Evolutionary conservation across 2,888 invertebrate species (phyloP), one percentile per base, ranked within the genome.

Genomic region (Myathropa florea): DNA sequence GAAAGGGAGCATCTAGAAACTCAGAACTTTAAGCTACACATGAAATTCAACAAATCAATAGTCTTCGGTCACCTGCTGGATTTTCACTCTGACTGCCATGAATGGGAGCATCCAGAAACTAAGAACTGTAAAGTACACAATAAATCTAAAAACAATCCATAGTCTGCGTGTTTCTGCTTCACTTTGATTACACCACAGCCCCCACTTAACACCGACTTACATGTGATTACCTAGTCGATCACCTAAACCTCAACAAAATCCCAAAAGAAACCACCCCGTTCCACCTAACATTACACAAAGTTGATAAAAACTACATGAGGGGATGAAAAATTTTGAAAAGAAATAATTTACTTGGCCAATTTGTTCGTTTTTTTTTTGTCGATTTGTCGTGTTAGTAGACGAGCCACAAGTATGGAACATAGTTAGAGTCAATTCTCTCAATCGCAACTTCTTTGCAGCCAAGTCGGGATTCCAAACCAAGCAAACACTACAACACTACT

Each of bases 401-500:
- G 67, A 61, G 53, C 67, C 53, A 76, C 67, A 67, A 60, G 12
- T 68, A 53, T 65, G 53, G 46, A 73, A 33, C 26, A 57, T 12
- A 73, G 21, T 26, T 60, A n/a, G 14, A 26, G 28, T 60, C 46
- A 18, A 46, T 18, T 46, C 46, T 4, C 46, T 4, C 46, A 46
- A 46, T 46, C 46, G 46, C 46, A 46, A 46, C 46, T 46, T 46
- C 46, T 46, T 46, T 46, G 46, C 46, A 46, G 46, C 18, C 46
- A 46, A 46, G 46, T 21, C 21, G 33, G 30, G 33, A 60, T 70
- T 78, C 55, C 63, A 78, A 71, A 71, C 78, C 70, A 78, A 78
- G 78, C 78, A 21, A 30, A 21, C 26, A 18, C 39, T 70, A 60
- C 65, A 67, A 80, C 46, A 65, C 65, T 73, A 80, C 72, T 67